A percentile compares a stretch with the other conserved stretches of the same genome.
Evolutionary conservation across 2,888 invertebrate genomes (phyloP).

Genomic region (Coremacera marginata): DNA sequence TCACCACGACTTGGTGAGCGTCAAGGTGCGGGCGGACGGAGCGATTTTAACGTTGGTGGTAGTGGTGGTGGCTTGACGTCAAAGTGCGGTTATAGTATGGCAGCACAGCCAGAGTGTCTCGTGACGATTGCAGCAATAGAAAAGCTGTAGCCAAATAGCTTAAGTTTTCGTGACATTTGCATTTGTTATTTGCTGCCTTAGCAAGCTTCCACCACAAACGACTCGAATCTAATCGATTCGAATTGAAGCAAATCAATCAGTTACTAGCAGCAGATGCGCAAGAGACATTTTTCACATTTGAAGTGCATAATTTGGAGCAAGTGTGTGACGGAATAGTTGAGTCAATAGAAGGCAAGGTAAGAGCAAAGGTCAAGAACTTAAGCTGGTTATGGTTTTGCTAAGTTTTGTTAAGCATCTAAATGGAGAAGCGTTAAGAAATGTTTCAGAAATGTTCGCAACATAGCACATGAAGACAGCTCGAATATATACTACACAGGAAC

Average conservation of each 20-base stretch:
- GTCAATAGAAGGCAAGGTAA: neutral
- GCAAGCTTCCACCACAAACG: conserved; percentile 42
- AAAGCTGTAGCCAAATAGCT: neutral
- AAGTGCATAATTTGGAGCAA: neutral
- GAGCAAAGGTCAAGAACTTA: neutral
- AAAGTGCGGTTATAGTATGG: conserved; percentile 31
- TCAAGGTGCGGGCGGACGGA: neutral
- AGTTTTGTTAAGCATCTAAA: no score
- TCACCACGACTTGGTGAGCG: neutral
- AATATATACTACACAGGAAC: no score
- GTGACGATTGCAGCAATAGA: conserved; percentile 29
- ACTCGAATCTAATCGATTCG: neutral
- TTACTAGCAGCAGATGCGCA: neutral
- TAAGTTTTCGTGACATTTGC: conserved; percentile 42
- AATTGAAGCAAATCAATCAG: conserved; percentile 28
- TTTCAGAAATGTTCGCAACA: no score
- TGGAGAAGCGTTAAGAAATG: no score
- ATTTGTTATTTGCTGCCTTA: conserved; percentile 43
- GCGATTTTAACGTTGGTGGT: neutral
- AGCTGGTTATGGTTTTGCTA: neutral
- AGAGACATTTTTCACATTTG: neutral
- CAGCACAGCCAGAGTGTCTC: conserved; percentile 4
- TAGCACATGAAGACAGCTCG: no score
- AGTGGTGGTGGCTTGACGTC: neutral
- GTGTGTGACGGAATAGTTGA: neutral